Base-by-base conservation (phyloP, 2,797 vertebrate species). In the Allochrocebus solatus region DNA sequence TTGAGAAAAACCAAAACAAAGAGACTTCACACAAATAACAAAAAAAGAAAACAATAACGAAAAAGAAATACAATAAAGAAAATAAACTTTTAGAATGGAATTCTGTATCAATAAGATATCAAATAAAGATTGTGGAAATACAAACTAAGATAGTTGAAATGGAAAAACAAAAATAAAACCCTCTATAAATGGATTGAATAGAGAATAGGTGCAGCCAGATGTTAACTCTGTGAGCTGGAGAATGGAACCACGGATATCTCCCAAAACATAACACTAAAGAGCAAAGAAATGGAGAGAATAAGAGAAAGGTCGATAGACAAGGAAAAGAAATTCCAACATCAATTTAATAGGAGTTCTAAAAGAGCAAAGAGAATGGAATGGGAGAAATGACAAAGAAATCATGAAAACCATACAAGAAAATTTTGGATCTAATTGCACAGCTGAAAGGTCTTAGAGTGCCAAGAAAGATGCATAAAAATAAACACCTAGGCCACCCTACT, bases 301-400 rank as follows among this genome's bases (percentile, higher is more conserved):
- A 91, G n/a, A 79, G 46, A 89, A 92, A 91, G 91, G 33, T 93
- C 80, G 64, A 83, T 61, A 89, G 28, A 95, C 8, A 21, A 74
- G 24, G 39, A 79, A 79, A 91, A 41, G 13, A 96, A 93, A 93
- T 92, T 67, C 50, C 91, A 91, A 36, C 30, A 61, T 72, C 41
- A 22, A 48, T n/a, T 88, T 88, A 84, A 59, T 28, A 92, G 13
- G 43, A 93, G 10, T 92, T 81, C 33, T 72, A 95, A 79, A 95
- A 67, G 41, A 88, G n/a, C 53, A 88, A 61, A 92, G 33, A 84
- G 24, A 88, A 82, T 24, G 1, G 48, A 72, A 14, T 22, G 28
- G 28, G 41, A 79, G 24, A 95, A 91, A 85, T 74, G 16, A 93
- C 36, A 59, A 94, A 92, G 30, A 93, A 84, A 72, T 79, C 22